phyloP scores from a whole-genome alignment of 2,888 invertebrate genomes.

The Plebejus argus region DNA sequence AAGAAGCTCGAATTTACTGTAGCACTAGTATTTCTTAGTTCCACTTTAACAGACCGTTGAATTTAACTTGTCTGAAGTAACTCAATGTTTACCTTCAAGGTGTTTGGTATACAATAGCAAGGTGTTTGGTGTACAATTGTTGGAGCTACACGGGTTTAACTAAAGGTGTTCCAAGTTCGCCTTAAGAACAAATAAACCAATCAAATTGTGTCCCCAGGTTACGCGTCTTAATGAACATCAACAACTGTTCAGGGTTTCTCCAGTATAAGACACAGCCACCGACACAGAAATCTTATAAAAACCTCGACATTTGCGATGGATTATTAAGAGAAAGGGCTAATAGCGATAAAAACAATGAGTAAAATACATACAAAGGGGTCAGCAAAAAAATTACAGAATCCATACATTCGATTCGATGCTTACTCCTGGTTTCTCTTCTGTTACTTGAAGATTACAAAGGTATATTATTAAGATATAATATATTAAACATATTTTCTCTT shows the following conservation, averaged over 20 bases:
- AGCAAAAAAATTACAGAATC: too few relatives aligned
- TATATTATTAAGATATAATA: too few relatives aligned
- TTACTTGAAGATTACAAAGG: too few relatives aligned
- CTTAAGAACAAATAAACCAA: conserved; percentile 18
- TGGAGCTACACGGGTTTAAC: conserved; percentile 9
- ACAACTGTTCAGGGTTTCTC: neutral
- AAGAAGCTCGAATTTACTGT: neutral
- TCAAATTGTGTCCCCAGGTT: neutral
- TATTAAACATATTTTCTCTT: too few relatives aligned
- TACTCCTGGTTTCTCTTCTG: too few relatives aligned
- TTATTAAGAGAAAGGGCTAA: too few relatives aligned
- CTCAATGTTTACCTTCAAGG: conserved; percentile 26
- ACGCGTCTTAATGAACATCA: neutral
- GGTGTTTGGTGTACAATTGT: conserved; percentile 26
- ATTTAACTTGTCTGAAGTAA: conserved; percentile 17
- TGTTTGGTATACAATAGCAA: conserved; percentile 20
- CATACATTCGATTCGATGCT: too few relatives aligned
- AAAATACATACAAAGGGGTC: too few relatives aligned
- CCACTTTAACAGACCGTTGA: neutral
- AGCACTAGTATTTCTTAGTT: conserved; percentile 10
- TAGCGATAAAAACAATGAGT: too few relatives aligned
- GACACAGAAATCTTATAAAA: too few relatives aligned
- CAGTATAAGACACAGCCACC: neutral
- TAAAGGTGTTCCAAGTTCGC: conserved; percentile 10
- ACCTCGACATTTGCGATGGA: too few relatives aligned